Evolutionary conservation across 2,888 invertebrate species (phyloP), one percentile per base, ranked within the genome.

Genomic region (Sturmia bella): DNA sequence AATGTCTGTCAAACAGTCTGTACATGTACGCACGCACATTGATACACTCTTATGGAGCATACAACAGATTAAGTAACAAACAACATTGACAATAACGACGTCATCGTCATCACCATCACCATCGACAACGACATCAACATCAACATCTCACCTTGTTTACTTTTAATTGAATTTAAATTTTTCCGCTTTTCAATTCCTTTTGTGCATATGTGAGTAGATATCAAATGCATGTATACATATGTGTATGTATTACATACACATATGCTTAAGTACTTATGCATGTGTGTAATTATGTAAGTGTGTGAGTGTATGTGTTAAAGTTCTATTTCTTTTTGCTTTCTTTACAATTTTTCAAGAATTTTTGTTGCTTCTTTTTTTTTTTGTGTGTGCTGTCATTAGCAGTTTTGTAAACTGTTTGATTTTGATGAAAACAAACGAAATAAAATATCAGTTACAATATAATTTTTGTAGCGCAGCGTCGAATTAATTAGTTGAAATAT

Each of bases 81-180:
- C 24, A 57, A 2, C 41, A 63, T 3, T 39, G 17, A 19, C 13
- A 27, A 50, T 17, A 57, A 21, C 50, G 48, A 72, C 54, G 61
- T 45, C 27, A 32, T 61, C 39, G 75, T 43, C 74, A 66, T 61
- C 43, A 43, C 11, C 50, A 48, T 63, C 54, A 27, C 63, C 52
- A 73, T 48, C 45, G 72, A 72, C 68, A 76, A n/a, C n/a, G n/a
- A n/a, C n/a, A 48, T 63, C 54, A 27, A 70, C 52, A 73, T 48
- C 45, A 76, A 72, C 68, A 76, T 82, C 68, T 81, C 77, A 77
- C 57, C 77, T 82, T 82, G 78, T 74, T 82, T 64, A 78, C 69
- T 74, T 78, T 82, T 82, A 82, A 82, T 82, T 82, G 73, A 82
- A 82, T 82, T 78, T 43, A 74, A 70, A 32, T 32, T 74, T 78